Evolutionary conservation across 2,888 invertebrate genomes (phyloP).

Genomic region (Cheilosia soror): DNA sequence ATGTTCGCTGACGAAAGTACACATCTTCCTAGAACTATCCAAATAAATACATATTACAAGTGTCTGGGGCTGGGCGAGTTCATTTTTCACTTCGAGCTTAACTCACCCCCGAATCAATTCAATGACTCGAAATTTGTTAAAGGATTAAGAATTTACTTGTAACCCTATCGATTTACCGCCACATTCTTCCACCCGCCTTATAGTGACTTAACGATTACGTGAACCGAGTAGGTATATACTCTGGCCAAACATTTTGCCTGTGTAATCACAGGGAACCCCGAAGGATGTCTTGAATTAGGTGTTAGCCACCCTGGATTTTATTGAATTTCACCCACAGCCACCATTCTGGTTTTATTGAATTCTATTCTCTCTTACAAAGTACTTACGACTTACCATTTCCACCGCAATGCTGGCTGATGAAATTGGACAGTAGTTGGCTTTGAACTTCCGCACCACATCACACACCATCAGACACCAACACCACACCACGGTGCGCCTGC

Average conservation of each 20-base stretch:
- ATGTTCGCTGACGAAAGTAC: not conserved
- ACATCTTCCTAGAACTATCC: not conserved
- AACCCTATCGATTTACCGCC: not conserved
- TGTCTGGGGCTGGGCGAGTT: not conserved
- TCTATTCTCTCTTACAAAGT: slow-evolving; percentile 37
- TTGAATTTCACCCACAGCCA: slow-evolving; percentile 34
- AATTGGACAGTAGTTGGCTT: slow-evolving; percentile 43
- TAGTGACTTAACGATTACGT: slow-evolving; percentile 34
- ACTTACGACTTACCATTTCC: slow-evolving; percentile 29
- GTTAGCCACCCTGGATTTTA: slow-evolving; percentile 24
- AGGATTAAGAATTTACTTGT: slow-evolving; percentile 33
- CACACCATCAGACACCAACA: no score
- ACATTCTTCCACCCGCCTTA: not conserved
- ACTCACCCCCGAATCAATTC: not conserved
- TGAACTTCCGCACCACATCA: slow-evolving; percentile 1
- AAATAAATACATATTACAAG: slow-evolving; percentile 1
- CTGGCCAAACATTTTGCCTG: slow-evolving; percentile 20
- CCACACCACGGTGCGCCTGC: not conserved
- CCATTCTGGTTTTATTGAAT: slow-evolving; percentile 51
- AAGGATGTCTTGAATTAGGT: slow-evolving; percentile 45
- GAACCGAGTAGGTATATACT: not conserved
- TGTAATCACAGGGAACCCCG: not conserved
- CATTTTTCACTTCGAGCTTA: slow-evolving; percentile 3
- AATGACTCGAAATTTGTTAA: slow-evolving; percentile 29
- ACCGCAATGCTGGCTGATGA: slow-evolving; percentile 32